Base-by-base conservation (phyloP, 2,113 vertebrate genomes). In the Seriola dumerili region DNA sequence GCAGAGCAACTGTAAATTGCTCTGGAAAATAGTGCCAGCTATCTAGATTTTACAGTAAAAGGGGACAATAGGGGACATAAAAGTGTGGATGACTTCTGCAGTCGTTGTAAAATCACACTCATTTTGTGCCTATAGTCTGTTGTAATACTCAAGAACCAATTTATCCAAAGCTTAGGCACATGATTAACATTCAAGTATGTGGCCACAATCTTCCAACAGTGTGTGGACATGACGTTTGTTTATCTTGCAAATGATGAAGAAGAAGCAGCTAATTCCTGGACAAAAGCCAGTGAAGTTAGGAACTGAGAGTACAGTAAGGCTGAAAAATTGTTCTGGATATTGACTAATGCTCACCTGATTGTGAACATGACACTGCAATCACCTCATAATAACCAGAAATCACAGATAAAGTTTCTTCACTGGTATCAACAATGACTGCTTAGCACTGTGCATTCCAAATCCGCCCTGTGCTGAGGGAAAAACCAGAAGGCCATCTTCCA, bases 401-500 rank as follows among this genome's bases (percentile, higher is more conserved):
- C 12, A 42, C 23, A 40, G 36, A 61, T 12, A 11, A 50, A 19
- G 32, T 61, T 69, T 77, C 25, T 52, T 42, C 6, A 17, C 12
- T 23, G 17, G 32, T 52, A 14, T 9, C 25, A 69, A 69, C 48
- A 63, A 36, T 64, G 78, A 36, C 72, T n/a, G 34, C 38, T 59
- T 12, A 55, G 57, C 25, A 21, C 19, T 61, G 61, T 74, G 68
- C 34, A 71, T 76, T 80, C 73, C 32, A 67, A 68, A 61, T 72
- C 38, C 36, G 78, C 66, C 52, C 50, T 71, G 76, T 44, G 69
- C 89, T 42, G 63, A 44, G 29, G 76, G 72, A 73, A 74, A 38
- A 76, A 62, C 54, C 54, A 71, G 50, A 73, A 76, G 65, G 72
- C 66, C 55, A 46, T 91, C 79, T 72, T 90, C 89, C 82, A 88